Percentiles rank a stretch among this genome's conserved stretches.
These are phyloP conservation scores for Lytechinus variegatus DNA, from an alignment of 35 echinoderm and acorn worm species.

Conservation along the genomic window DNA sequence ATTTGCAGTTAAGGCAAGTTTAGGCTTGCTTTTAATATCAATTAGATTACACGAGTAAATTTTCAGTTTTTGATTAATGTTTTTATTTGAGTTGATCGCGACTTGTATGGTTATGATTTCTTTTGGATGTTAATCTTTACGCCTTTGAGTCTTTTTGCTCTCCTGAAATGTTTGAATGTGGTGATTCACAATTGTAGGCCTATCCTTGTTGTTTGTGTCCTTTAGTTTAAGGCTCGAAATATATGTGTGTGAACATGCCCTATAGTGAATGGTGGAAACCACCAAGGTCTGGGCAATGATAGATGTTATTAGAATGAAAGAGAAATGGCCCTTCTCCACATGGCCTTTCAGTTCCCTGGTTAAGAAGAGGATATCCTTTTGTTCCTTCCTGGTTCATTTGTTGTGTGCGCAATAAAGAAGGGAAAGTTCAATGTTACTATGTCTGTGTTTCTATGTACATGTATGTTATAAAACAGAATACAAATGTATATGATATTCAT, in stretches of 20 bases:
- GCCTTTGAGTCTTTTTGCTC: no score
- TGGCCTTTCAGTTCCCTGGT: background rate
- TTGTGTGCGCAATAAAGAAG: background rate
- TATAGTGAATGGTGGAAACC: background rate
- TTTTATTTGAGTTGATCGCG: no score
- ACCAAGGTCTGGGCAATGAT: background rate
- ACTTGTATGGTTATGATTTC: no score
- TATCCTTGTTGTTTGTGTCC: no score
- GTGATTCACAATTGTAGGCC: no score
- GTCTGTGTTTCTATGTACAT: background rate
- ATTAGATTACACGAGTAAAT: no score
- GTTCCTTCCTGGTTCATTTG: slow-evolving; percentile 43
- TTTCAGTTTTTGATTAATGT: no score
- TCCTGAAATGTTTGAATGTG: no score
- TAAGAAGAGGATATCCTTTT: slow-evolving; percentile 33
- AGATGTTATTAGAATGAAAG: slow-evolving; percentile 11
- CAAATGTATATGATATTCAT: background rate
- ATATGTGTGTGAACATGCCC: background rate
- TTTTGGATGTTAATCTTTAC: no score
- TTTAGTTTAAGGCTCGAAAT: no score
- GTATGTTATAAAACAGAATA: background rate
- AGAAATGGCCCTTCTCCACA: slow-evolving; percentile 17
- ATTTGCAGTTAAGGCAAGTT: no score
- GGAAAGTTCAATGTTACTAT: slow-evolving; percentile 44
- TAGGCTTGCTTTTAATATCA: no score